Evolutionary conservation across 1,140 invertebrate genomes (phyloP), one percentile per base, ranked within the genome.

Genomic region (Ruditapes philippinarum): DNA sequence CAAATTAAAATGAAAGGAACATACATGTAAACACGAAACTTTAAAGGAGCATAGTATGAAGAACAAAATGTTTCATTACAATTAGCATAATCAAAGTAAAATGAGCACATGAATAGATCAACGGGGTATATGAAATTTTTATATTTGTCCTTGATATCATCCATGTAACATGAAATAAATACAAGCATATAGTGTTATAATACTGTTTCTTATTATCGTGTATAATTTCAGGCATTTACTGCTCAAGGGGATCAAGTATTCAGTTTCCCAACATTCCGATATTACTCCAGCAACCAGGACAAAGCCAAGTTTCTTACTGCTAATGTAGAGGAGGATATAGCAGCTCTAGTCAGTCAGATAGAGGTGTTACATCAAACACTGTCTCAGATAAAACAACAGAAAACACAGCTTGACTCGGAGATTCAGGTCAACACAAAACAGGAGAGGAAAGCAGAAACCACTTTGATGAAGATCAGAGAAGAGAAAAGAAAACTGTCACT

Each of bases 161-260:
- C n/a, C n/a, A n/a, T n/a, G n/a, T n/a, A n/a, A n/a, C n/a, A n/a
- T n/a, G n/a, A n/a, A n/a, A n/a, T n/a, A n/a, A n/a, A n/a, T n/a
- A n/a, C n/a, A n/a, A n/a, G n/a, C n/a, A n/a, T n/a, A n/a, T n/a
- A n/a, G n/a, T n/a, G n/a, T n/a, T n/a, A n/a, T n/a, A n/a, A n/a
- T n/a, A n/a, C n/a, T n/a, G n/a, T n/a, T n/a, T n/a, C n/a, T n/a
- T n/a, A n/a, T n/a, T n/a, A n/a, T n/a, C n/a, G n/a, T n/a, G n/a
- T n/a, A n/a, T n/a, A n/a, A n/a, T 91, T 92, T n/a, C 89, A 96
- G 95, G 95, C 94, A 2, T 96, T 94, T 74, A 94, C 93, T 1
- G 54, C 81, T 31, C 91, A 91, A 62, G 95, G 95, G n/a, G 95
- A 96, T 83, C 94, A 96, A 60, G 80, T 95, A 9, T 93, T 88